Evolutionary conservation across 1,140 invertebrate genomes (phyloP).

Genomic region (Procambarus virginalis): DNA sequence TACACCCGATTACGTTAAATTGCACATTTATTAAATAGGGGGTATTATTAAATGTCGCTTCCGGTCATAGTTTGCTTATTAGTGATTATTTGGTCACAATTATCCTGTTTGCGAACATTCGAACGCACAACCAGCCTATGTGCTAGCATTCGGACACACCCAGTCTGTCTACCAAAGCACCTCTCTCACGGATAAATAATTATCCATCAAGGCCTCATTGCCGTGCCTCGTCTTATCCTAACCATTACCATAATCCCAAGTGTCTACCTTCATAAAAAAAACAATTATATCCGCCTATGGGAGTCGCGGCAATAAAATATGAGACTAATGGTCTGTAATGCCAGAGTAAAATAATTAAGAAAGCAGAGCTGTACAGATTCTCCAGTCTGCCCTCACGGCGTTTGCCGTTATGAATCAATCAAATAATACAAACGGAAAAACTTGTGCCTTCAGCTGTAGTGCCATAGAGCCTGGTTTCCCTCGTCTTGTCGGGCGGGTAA

Average conservation of each 20-base stretch:
- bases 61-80: too few species aligned
- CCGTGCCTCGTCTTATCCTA: background rate
- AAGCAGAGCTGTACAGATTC: conserved; percentile 2
- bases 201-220: background rate
- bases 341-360: conserved; percentile 22
- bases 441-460: background rate
- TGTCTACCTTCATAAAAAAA: conserved; percentile 5
- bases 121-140: too few species aligned
- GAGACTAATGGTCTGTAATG: conserved; percentile 25
- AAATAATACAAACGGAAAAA: background rate
- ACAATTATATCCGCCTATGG: conserved; percentile 22
- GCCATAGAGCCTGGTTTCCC: background rate
- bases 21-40: too few species aligned
- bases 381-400: background rate
- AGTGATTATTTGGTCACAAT: too few species aligned
- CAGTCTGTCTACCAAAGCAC: background rate
- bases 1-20: too few species aligned
- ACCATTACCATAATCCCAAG: background rate
- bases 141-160: too few species aligned
- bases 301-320: conserved; percentile 8
- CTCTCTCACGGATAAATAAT: background rate
- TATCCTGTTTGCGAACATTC: too few species aligned
- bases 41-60: too few species aligned
- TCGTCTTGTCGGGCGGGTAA: background rate
- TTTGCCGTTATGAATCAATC: conserved; percentile 5